Evolutionary conservation across 2,797 vertebrate genomes (phyloP).

Genomic region (Percopsis omiscomaycus): DNA sequence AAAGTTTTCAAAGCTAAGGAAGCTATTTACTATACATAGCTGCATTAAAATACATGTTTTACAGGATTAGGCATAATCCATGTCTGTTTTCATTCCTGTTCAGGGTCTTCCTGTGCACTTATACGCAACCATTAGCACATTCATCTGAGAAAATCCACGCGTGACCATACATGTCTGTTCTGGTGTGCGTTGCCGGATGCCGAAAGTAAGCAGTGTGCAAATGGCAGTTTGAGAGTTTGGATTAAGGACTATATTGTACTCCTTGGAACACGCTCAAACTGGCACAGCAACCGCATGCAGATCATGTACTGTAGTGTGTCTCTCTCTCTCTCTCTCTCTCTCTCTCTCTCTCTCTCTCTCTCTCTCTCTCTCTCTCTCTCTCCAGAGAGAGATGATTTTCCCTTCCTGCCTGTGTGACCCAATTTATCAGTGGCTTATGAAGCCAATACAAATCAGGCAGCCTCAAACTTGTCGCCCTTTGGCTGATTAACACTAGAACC

Average conservation of each 20-base stretch:
- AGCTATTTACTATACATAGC: slow-evolving; percentile 49
- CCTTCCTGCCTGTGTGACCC: slow-evolving; percentile 51
- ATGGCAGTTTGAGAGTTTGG: slow-evolving; percentile 38
- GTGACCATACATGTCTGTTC: neutral
- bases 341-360: slow-evolving; percentile 15
- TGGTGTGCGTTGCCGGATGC: slow-evolving; percentile 9
- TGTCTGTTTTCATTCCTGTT: slow-evolving; percentile 43
- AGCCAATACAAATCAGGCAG: slow-evolving; percentile 51
- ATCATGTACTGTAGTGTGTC: slow-evolving; percentile 12
- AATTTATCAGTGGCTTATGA: slow-evolving; percentile 67
- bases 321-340: slow-evolving; percentile 8
- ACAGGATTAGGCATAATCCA: slow-evolving; percentile 65
- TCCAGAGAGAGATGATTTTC: slow-evolving; percentile 45
- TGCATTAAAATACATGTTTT: slow-evolving; percentile 58
- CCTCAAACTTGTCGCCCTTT: slow-evolving; percentile 38
- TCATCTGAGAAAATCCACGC: slow-evolving; percentile 4
- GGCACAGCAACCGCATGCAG: neutral
- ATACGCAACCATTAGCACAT: neutral
- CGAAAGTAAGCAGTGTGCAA: slow-evolving; percentile 6
- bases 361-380: neutral
- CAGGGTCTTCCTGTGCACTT: slow-evolving; percentile 28
- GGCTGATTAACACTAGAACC: too few species aligned
- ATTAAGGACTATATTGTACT: slow-evolving; percentile 49
- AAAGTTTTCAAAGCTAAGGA: slow-evolving; percentile 19
- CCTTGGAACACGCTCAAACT: slow-evolving; percentile 51